Percentiles rank a stretch among this genome's conserved stretches.
These are phyloP conservation scores for Carollia perspicillata DNA, from an alignment of 2,113 vertebrate species.

Conservation along the genomic window DNA sequence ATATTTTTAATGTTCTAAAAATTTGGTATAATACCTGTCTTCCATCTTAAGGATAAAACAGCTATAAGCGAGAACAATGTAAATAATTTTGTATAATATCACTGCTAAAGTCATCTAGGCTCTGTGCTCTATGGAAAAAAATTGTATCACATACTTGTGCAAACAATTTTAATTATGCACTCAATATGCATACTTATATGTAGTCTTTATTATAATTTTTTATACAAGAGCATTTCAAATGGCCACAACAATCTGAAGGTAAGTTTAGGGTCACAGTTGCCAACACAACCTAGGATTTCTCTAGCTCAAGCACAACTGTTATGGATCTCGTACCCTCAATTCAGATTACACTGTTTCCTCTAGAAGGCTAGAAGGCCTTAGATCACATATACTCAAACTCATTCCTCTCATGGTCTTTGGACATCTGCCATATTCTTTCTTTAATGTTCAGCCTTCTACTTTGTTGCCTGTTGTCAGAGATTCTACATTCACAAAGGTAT, in stretches of 20 bases:
- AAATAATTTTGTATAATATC: constrained; percentile 8
- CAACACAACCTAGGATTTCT: neutral
- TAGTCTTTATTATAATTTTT: neutral
- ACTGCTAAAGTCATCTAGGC: neutral
- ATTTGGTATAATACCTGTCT: constrained; percentile 48
- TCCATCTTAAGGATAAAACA: constrained; percentile 47
- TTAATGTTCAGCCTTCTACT: neutral
- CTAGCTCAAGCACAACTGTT: neutral
- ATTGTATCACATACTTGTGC: neutral
- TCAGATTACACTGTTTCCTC: neutral
- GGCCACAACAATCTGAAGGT: neutral
- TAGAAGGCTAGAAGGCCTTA: neutral
- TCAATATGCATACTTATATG: neutral
- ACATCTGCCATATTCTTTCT: neutral
- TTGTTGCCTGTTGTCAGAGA: neutral
- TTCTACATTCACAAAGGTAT: neutral
- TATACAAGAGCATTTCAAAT: neutral
- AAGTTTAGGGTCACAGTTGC: neutral
- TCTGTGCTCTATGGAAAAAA: neutral
- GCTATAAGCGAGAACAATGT: constrained; percentile 5
- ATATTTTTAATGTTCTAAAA: constrained; percentile 2
- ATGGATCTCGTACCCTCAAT: neutral
- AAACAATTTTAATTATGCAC: neutral
- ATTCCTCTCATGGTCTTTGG: neutral
- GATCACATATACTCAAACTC: neutral